A percentile compares a stretch with the other conserved stretches of the same genome.
Evolutionary conservation across 2,888 invertebrate genomes (phyloP).

Genomic region (Metacarcinus magister): DNA sequence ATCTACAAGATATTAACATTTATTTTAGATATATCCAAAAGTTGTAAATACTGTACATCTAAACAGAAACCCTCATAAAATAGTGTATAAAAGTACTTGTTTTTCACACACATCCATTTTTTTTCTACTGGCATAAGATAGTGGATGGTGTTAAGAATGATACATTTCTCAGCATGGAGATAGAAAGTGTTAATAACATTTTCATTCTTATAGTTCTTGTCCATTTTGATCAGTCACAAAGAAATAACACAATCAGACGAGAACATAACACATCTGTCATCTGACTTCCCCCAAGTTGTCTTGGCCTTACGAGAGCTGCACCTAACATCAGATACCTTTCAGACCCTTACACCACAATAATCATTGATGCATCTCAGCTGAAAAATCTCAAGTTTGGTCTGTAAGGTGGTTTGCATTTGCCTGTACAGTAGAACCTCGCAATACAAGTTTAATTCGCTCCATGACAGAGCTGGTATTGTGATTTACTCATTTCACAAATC

Average conservation of each 20-base stretch:
- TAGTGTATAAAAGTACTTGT: neutral
- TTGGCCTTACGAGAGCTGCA: neutral
- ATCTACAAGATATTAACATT: neutral
- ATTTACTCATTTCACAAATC: no score
- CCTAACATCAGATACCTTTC: neutral
- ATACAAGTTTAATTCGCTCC: no score
- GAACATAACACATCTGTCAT: neutral
- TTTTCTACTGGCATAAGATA: neutral
- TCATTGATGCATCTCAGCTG: neutral
- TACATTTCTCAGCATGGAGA: neutral
- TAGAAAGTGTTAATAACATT: neutral
- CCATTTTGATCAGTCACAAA: neutral
- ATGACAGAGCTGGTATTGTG: no score
- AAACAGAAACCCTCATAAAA: neutral
- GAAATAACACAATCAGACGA: neutral
- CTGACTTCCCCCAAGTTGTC: neutral
- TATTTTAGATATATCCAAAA: neutral
- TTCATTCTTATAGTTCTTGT: neutral
- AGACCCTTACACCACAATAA: neutral
- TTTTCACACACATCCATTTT: neutral
- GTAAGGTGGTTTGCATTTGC: no score
- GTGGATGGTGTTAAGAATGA: neutral
- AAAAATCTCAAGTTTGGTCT: neutral
- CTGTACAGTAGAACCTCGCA: no score
- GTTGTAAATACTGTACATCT: constrained; percentile 1